Conservation (phyloP, 1,140 invertebrate species). For the Papilio polyxenes region DNA sequence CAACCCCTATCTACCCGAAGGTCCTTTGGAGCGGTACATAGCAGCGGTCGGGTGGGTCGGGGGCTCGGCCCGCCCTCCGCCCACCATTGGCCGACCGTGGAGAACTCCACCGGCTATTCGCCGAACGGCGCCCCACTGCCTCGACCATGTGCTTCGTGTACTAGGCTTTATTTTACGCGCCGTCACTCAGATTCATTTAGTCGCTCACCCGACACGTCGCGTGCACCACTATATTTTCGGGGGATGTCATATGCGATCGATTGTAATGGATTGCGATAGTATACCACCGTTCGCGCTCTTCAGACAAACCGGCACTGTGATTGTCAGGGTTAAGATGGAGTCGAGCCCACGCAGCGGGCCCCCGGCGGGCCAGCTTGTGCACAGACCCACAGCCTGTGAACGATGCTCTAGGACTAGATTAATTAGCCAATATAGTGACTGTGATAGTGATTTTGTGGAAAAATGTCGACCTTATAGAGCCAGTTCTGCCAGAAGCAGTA, state of each 20-base stretch:
- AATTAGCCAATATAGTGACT: constrained; percentile 72
- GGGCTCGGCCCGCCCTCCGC: constrained; percentile 57
- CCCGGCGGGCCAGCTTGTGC: constrained; percentile 46
- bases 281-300: constrained; percentile 66
- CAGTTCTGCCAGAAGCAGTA: constrained; percentile 71
- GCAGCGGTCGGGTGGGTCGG: constrained; percentile 58
- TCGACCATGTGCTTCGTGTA: constrained; percentile 61
- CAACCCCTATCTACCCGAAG: constrained; percentile 57
- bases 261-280: constrained; percentile 68
- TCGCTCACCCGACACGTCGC: constrained; percentile 71
- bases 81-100: constrained; percentile 62
- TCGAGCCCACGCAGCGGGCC: constrained; percentile 51
- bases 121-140: constrained; percentile 59
- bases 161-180: constrained; percentile 74
- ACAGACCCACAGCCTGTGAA: constrained; percentile 65
- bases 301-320: constrained; percentile 69
- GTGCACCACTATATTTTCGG: constrained; percentile 67
- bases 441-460: constrained; percentile 74
- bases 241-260: constrained; percentile 69
- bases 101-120: constrained; percentile 63
- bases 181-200: constrained; percentile 73
- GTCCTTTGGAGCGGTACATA: constrained; percentile 52
- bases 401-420: constrained; percentile 72
- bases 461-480: constrained; percentile 66
- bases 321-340: constrained; percentile 71